phyloP scores from a whole-genome alignment of 2,888 invertebrate genomes.

The Coleophora flavipennella region DNA sequence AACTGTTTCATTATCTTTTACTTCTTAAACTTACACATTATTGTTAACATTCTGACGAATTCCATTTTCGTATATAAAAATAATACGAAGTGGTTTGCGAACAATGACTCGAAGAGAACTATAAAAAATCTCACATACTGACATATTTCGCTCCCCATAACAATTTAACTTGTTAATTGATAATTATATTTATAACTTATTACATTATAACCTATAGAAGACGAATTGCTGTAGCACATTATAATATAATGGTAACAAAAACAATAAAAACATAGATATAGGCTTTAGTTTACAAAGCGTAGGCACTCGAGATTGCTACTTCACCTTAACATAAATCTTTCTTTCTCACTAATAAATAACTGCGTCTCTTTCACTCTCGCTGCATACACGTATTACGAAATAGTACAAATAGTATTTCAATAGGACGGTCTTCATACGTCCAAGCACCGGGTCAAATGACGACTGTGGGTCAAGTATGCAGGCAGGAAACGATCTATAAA shows the following conservation, averaged over 20 bases:
- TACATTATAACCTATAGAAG: constrained; percentile 62
- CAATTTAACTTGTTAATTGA: constrained; percentile 70
- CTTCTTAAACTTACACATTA: constrained; percentile 71
- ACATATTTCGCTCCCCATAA: constrained; percentile 38
- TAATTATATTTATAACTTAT: constrained; percentile 54
- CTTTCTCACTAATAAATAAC: constrained; percentile 68
- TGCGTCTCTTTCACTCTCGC: constrained; percentile 46
- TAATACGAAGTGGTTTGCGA: constrained; percentile 57
- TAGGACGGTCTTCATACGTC: constrained; percentile 66
- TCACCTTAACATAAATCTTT: constrained; percentile 47
- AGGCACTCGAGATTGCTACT: constrained; percentile 74
- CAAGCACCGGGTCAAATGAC: constrained; percentile 63
- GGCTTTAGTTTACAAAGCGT: constrained; percentile 72
- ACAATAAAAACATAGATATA: constrained; percentile 63
- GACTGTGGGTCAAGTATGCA: constrained; percentile 9
- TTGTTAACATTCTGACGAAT: constrained; percentile 69
- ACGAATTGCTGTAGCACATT: constrained; percentile 63
- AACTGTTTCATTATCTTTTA: constrained; percentile 65
- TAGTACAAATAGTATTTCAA: constrained; percentile 35
- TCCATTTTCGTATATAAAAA: constrained; percentile 59
- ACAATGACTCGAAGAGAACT: constrained; percentile 12
- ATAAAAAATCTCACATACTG: constrained; percentile 10
- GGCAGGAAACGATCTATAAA: constrained; percentile 3
- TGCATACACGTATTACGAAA: constrained; percentile 25
- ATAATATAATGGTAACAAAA: constrained; percentile 62